A percentile compares a stretch with the other conserved stretches of the same genome.
Conservation (phyloP, 2,888 invertebrate genomes). For the Macrosiphum euphorbiae region DNA sequence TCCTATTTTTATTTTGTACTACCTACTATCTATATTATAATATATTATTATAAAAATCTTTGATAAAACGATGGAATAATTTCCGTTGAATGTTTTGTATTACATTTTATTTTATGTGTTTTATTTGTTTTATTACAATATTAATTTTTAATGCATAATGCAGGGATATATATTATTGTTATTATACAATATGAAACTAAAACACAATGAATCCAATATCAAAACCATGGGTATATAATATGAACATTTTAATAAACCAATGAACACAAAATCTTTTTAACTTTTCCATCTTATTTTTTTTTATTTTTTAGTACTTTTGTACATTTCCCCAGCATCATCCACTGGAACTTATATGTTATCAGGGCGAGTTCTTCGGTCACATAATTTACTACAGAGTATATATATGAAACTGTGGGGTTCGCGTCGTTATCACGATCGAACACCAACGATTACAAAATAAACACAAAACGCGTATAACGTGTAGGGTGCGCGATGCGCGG, state of each 20-base stretch:
- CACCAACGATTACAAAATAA: too few species aligned
- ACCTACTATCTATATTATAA: background rate
- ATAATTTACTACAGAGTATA: background rate
- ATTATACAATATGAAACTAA: background rate
- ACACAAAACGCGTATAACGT: too few species aligned
- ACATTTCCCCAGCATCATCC: background rate
- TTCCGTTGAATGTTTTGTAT: background rate
- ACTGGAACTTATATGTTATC: background rate
- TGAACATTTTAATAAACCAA: background rate
- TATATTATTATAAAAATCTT: background rate
- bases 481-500: too few species aligned
- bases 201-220: background rate
- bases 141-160: background rate
- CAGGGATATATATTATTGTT: background rate
- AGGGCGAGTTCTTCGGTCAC: background rate
- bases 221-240: background rate
- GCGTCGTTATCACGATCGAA: too few species aligned
- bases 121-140: background rate
- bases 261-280: background rate
- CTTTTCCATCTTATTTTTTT: background rate
- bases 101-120: background rate
- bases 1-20: background rate
- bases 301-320: background rate
- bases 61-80: background rate
- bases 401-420: too few species aligned